These are phyloP conservation scores for Heteropelma amictum DNA, from an alignment of 2,888 invertebrate species.

Conservation along the genomic window DNA sequence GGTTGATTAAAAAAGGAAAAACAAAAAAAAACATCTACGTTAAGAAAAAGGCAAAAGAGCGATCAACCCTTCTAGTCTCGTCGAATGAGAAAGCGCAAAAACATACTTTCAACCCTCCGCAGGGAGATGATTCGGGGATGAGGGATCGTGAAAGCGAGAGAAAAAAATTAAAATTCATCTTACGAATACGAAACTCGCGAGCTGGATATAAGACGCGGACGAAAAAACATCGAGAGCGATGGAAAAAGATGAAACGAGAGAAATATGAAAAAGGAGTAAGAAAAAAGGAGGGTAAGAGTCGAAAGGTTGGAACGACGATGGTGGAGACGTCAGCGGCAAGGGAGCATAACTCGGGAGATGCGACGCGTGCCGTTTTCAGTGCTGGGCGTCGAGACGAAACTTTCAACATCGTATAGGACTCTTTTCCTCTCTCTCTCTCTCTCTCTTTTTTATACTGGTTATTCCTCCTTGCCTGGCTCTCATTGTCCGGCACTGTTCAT, in stretches of 20 bases:
- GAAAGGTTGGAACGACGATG: slow-evolving; percentile 34
- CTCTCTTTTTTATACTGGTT: slow-evolving; percentile 20
- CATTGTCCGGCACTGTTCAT: neutral
- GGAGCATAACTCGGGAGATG: slow-evolving; percentile 65
- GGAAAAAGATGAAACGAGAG: slow-evolving; percentile 25
- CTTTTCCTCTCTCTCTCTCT: slow-evolving; percentile 6
- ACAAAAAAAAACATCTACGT: slow-evolving; percentile 15
- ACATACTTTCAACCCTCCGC: slow-evolving; percentile 35
- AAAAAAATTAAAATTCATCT: slow-evolving; percentile 58
- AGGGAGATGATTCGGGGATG: slow-evolving; percentile 8
- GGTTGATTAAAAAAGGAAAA: slow-evolving; percentile 45
- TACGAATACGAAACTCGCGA: slow-evolving; percentile 7
- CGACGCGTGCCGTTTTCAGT: slow-evolving; percentile 75
- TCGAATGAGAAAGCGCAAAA: slow-evolving; percentile 37
- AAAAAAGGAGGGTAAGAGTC: slow-evolving; percentile 29
- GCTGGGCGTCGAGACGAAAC: slow-evolving; percentile 71
- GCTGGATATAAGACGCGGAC: slow-evolving; percentile 13
- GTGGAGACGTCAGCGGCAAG: slow-evolving; percentile 46
- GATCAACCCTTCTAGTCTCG: slow-evolving; percentile 37
- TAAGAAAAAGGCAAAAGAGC: neutral
- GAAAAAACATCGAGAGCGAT: too few relatives aligned
- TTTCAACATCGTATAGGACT: slow-evolving; percentile 58
- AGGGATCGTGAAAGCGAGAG: neutral
- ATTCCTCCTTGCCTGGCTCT: neutral
- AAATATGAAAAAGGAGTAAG: slow-evolving; percentile 25